phyloP scores from a whole-genome alignment of 92 coral and sea anemone species.

The Muricea muricata region DNA sequence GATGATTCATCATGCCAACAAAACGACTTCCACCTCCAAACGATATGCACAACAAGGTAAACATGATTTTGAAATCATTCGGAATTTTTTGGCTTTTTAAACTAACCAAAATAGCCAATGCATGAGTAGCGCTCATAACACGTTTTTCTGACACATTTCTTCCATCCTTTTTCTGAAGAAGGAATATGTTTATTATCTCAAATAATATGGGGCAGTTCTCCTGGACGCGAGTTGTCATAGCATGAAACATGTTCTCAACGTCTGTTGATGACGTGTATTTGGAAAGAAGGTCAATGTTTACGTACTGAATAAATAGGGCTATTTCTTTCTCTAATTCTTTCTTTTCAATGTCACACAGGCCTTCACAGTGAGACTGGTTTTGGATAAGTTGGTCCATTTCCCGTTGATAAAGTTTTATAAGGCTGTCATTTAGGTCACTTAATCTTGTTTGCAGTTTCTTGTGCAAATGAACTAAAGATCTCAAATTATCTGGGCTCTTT shows the following conservation, averaged over 20 bases:
- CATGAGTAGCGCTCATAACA: slow-evolving; percentile 41
- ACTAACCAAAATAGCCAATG: slow-evolving; percentile 49
- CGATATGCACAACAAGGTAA: slow-evolving; percentile 52
- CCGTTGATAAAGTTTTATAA: slow-evolving; percentile 6
- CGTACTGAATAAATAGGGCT: no score
- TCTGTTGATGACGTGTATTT: no score
- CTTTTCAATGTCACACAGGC: slow-evolving; percentile 39
- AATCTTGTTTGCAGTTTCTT: no score
- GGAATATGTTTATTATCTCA: slow-evolving; percentile 31
- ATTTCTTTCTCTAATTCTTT: no score
- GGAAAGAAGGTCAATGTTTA: not conserved
- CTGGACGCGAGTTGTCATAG: slow-evolving; percentile 19
- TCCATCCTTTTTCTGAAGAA: slow-evolving; percentile 49
- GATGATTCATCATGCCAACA: slow-evolving; percentile 43
- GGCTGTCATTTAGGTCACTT: slow-evolving; percentile 18
- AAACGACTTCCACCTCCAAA: slow-evolving; percentile 50
- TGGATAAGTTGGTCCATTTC: slow-evolving; percentile 30
- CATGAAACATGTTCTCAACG: slow-evolving; percentile 7
- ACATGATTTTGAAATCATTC: slow-evolving; percentile 48
- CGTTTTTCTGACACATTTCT: slow-evolving; percentile 40
- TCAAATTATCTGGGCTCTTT: no score
- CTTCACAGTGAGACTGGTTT: slow-evolving; percentile 34
- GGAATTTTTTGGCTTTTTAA: slow-evolving; percentile 47
- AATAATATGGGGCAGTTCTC: slow-evolving; percentile 41
- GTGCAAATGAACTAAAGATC: no score